Evolutionary conservation across 2,113 vertebrate genomes (phyloP), one percentile per base, ranked within the genome.

Genomic region (Lagenorhynchus albirostris): DNA sequence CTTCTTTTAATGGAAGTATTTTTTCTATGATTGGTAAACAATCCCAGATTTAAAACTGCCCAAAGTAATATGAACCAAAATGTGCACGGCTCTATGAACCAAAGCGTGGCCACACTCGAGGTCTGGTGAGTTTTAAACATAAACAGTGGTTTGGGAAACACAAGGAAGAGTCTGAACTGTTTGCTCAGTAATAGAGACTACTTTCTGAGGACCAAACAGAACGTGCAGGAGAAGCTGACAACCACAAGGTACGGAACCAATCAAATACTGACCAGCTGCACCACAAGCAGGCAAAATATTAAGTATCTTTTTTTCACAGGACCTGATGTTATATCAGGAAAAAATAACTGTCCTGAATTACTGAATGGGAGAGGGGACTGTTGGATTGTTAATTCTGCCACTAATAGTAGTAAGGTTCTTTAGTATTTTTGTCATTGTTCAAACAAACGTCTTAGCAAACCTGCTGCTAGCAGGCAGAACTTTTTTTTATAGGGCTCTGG

Each of bases 41-140:
- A 89, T 79, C 23, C 67, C 76, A 92, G 76, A 96, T 63, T 77
- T 91, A 71, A 65, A 91, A 89, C 36, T 71, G 25, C 85, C 60
- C 73, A 29, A 89, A 89, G 60, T 38, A 76, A 44, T 14, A 87
- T 0, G 7, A 70, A 50, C 41, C 41, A 55, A 88, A 91, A 79
- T 23, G 26, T 13, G 1, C 41, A 60, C 2, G 80, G 62, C 31
- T 60, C 62, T 44, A 62, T 60, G 47, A 55, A 58, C 5, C 26
- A 20, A 23, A 44, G 21, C 25, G 29, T 25, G 29, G 36, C 77
- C 31, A 50, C 5, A 33, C 4, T 68, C 25, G 38, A 29, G 29
- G 31, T 11, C 67, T 86, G 38, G 4, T 36, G 33, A 62, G 47
- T 13, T 87, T 67, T 50, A 13, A 60, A 73, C 74, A 23, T 10